phyloP scores from a whole-genome alignment of 1,140 invertebrate species.

The Drosophila lini region DNA sequence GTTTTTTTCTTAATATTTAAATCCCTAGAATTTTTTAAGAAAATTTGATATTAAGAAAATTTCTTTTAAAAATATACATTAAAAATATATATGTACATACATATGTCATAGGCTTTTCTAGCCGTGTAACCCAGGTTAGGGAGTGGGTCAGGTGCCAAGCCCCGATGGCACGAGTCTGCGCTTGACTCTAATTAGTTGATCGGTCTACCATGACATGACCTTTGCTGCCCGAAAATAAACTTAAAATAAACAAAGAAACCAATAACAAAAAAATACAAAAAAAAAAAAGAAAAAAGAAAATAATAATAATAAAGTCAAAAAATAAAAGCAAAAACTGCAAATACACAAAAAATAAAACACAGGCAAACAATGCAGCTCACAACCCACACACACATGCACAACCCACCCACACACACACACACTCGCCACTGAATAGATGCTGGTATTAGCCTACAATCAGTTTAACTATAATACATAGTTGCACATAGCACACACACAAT shows the following conservation, averaged over 20 bases:
- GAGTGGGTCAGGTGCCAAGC: conserved; percentile 31
- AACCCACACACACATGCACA: conserved; percentile 20
- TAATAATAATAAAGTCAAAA: conserved; percentile 16
- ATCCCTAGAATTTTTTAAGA: too few species aligned
- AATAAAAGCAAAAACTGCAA: conserved; percentile 14
- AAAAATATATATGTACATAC: neutral
- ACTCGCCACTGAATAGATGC: conserved; percentile 43
- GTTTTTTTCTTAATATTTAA: too few species aligned
- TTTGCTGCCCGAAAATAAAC: conserved; percentile 39
- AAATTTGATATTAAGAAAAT: neutral
- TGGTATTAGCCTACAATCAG: conserved; percentile 62
- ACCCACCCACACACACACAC: conserved; percentile 23
- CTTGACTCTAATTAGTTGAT: conserved; percentile 73
- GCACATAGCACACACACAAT: conserved; percentile 25
- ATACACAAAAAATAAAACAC: conserved; percentile 23
- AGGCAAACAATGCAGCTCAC: conserved; percentile 36
- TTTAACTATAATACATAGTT: conserved; percentile 60
- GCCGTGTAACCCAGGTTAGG: neutral
- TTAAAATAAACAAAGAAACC: conserved; percentile 14
- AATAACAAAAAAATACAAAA: neutral
- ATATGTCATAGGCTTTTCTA: neutral
- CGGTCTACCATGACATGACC: conserved; percentile 78
- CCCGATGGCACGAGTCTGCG: conserved; percentile 59
- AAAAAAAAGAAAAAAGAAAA: conserved; percentile 10
- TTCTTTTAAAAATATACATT: too few species aligned